Evolutionary conservation across 1,140 invertebrate species (phyloP), one percentile per base, ranked within the genome.

Genomic region (Bombus ignitus): DNA sequence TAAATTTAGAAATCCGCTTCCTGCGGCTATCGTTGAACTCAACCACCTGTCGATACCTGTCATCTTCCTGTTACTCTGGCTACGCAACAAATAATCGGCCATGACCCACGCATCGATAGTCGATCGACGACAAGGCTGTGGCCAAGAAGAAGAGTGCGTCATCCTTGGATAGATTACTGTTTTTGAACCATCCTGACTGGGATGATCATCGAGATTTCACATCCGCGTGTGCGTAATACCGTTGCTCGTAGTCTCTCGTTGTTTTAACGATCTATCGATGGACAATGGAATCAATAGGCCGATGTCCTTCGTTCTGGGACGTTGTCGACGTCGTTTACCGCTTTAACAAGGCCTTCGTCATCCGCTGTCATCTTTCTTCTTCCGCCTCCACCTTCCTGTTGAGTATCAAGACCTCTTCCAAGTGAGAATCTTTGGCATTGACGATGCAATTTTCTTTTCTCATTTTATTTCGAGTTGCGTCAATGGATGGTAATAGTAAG

Each of bases 301-400:
- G 82, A 37, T 35, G 89, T 90, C 89, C 89, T 90, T 90, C 86
- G 79, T 89, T 70, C 62, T 73, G 42, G 79, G 32, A 81, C 65
- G 39, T 42, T 81, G 37, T 81, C 70, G 32, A 32, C 84, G 77
- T 83, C 88, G 78, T 89, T 90, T 90, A 90, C 79, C 89, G 88
- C 88, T 90, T 74, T 62, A 81, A 81, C 77, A 62, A 66, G 79
- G 59, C 68, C 81, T 82, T 89, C 81, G 73, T 86, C 75, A 59
- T 86, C 77, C 73, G 39, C 47, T 32, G 72, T 76, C 72, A 13
- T 73, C 80, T 80, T 68, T 80, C 59, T 73, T 57, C 87, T 88
- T 81, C 76, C 73, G 77, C 28, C 47, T 80, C 59, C 75, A 22
- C 35, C 76, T 68, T 37, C 22, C 66, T 10, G 9, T 77, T 18